phyloP scores from a whole-genome alignment of 2,888 invertebrate genomes.

The Hirudinaria manillensis region DNA sequence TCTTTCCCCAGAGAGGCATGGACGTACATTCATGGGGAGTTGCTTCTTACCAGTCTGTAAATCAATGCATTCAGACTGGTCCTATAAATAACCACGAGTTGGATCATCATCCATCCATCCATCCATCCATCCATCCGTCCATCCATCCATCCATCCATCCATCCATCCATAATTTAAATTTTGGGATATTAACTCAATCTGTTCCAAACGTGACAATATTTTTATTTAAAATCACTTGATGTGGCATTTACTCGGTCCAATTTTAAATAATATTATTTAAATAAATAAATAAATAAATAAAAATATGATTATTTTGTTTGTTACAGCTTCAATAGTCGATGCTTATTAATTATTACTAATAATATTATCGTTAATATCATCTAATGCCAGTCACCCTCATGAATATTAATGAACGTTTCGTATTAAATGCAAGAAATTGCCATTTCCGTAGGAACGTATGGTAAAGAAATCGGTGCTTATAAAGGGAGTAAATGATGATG shows the following conservation, averaged over 20 bases:
- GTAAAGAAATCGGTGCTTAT: neutral
- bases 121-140: too few species aligned
- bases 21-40: neutral
- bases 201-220: neutral
- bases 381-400: neutral
- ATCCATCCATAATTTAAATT: neutral
- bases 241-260: too few species aligned
- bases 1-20: too few species aligned
- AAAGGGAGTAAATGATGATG: neutral
- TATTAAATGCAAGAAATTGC: neutral
- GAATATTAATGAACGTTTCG: neutral
- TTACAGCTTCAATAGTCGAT: neutral
- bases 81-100: neutral
- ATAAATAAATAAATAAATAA: too few species aligned
- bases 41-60: neutral
- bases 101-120: constrained; percentile 1
- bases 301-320: too few species aligned
- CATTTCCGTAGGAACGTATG: too few species aligned
- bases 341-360: too few species aligned
- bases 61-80: neutral
- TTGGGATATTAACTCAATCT: neutral
- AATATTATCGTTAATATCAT: neutral
- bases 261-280: too few species aligned
- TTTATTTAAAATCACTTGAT: too few species aligned
- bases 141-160: too few species aligned